Evolutionary conservation across 2,113 vertebrate genomes (phyloP).

Genomic region (Otis tarda): DNA sequence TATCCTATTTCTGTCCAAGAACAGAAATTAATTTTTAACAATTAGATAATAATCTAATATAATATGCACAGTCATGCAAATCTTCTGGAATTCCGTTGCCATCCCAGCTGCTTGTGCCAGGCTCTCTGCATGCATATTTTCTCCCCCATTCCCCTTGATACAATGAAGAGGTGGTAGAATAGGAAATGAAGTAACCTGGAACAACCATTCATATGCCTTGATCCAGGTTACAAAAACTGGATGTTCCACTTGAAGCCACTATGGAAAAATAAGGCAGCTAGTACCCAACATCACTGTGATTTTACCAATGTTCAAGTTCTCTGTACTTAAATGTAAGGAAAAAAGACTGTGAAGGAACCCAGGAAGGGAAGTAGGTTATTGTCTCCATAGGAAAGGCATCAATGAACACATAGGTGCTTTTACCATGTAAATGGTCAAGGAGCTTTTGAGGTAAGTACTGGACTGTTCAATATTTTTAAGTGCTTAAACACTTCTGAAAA

Average conservation of each 20-base stretch:
- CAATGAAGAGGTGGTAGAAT: not conserved
- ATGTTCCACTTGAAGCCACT: not conserved
- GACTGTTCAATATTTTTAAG: not conserved
- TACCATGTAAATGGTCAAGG: not conserved
- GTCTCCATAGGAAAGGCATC: not conserved
- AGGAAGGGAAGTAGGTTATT: not conserved
- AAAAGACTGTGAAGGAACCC: not conserved
- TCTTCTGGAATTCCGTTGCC: not conserved
- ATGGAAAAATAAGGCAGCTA: not conserved
- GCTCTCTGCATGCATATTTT: not conserved
- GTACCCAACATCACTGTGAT: not conserved
- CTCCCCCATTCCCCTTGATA: not conserved
- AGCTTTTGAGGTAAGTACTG: not conserved
- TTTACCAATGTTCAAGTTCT: not conserved
- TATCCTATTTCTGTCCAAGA: not conserved
- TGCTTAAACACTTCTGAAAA: not conserved
- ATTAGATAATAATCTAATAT: not conserved
- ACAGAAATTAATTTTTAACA: not conserved
- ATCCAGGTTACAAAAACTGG: not conserved
- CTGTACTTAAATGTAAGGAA: not conserved
- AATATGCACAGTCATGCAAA: not conserved
- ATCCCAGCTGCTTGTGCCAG: not conserved
- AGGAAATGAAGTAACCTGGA: not conserved
- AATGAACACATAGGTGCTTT: not conserved
- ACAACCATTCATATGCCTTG: not conserved